These are phyloP conservation scores for Tyria jacobaeae DNA, from an alignment of 2,888 invertebrate genomes.

Conservation along the genomic window DNA sequence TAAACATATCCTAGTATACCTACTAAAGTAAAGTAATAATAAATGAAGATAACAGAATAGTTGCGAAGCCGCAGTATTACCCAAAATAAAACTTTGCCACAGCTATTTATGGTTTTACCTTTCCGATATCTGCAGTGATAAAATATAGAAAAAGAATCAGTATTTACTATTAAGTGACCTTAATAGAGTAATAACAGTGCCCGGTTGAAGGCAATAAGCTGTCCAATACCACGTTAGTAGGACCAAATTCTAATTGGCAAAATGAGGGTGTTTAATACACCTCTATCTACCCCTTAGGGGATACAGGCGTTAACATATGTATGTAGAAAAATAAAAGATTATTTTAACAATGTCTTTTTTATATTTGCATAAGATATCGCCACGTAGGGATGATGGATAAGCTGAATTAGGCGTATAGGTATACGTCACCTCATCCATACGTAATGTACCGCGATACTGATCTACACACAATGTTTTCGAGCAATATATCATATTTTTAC, in stretches of 20 bases:
- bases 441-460: not conserved
- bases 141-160: not conserved
- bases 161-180: not conserved
- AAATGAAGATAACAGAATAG: not conserved
- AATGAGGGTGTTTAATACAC: too few relatives aligned
- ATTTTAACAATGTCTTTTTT: not conserved
- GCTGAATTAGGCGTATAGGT: not conserved
- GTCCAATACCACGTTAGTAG: too few relatives aligned
- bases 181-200: too few relatives aligned
- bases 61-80: not conserved
- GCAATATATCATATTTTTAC: not conserved
- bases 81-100: not conserved
- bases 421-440: not conserved
- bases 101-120: too few relatives aligned
- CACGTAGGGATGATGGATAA: not conserved
- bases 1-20: too few relatives aligned
- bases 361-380: not conserved
- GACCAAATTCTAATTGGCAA: too few relatives aligned
- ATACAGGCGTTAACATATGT: too few relatives aligned
- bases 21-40: too few relatives aligned
- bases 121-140: too few relatives aligned
- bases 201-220: too few relatives aligned
- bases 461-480: too few relatives aligned
- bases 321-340: conserved; percentile 5
- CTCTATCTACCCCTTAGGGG: too few relatives aligned